Base-by-base conservation (phyloP, 2,888 invertebrate species). In the Melanostoma scalare region DNA sequence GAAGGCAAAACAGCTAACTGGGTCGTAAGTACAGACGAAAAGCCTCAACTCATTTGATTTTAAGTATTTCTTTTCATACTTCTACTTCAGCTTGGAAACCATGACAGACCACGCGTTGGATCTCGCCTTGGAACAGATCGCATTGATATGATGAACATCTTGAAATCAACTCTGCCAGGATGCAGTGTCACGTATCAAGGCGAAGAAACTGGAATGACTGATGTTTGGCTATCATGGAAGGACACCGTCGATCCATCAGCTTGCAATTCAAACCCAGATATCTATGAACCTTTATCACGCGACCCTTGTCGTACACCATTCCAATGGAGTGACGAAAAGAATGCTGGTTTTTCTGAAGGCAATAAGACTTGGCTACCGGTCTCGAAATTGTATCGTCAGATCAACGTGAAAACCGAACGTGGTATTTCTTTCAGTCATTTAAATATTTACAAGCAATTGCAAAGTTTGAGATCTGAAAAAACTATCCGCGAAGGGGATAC, bases 131-230 rank as follows among this genome's bases (percentile, higher is more conserved):
- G 95, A 0, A 89, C 89, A 2, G 93, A 93, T 86, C 93, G 95
- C 88, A 93, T 94, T 0, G 95, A 96, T 80, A 94, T 94, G 88
- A 40, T 90, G 86, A 96, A 96, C 88, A 96, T 98, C 95, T 90
- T 98, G 36, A 92, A 94, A 2, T 92, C 96, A 85, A 92, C 97
- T 2, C 91, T 98, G 71, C 97, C 97, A 0, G 98, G 98, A 31
- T 94, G 96, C 4, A 94, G 95, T 73, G 94, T 97, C 2, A 95
- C 96, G 0, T 98, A 98, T 89, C 93, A 96, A 91, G 97, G 97
- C 0, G 96, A 97, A 89, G 97, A 97, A 89, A 93, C 97, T 63
- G 96, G 95, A 5, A 95, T 96, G 95, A 92, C 92, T 0, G 94
- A 96, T 88, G 93, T 93, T 3, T 89, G 89, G 87, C 92, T 95